These are phyloP conservation scores for Trematocara zebra DNA, from an alignment of 2,113 vertebrate genomes.

Conservation along the genomic window DNA sequence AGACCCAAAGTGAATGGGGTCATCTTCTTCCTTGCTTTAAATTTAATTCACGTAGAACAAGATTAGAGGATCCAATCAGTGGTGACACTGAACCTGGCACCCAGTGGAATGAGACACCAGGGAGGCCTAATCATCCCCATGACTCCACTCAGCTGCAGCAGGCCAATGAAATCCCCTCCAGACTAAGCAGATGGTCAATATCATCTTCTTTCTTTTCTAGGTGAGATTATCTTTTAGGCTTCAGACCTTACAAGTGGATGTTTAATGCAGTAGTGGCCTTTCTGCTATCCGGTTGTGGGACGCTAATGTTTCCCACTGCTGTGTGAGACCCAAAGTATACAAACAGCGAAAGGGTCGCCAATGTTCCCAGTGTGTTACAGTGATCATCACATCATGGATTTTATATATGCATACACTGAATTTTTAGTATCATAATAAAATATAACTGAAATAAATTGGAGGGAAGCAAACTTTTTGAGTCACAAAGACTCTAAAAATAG, in stretches of 20 bases:
- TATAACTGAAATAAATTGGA: not conserved
- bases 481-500: not conserved
- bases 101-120: slow-evolving; percentile 47
- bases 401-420: not conserved
- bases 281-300: not conserved
- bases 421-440: not conserved
- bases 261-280: not conserved
- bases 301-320: not conserved
- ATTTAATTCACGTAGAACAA: slow-evolving; percentile 59
- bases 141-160: not conserved
- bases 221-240: slow-evolving; percentile 50
- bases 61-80: slow-evolving; percentile 70
- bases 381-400: not conserved
- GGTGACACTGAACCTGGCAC: slow-evolving; percentile 60
- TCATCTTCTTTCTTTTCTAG: slow-evolving; percentile 54
- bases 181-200: slow-evolving; percentile 63
- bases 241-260: not conserved
- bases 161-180: slow-evolving; percentile 45
- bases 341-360: not conserved
- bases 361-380: not conserved
- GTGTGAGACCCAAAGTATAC: not conserved
- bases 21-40: slow-evolving; percentile 29
- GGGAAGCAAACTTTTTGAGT: not conserved
- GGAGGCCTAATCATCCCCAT: slow-evolving; percentile 52
- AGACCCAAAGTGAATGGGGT: slow-evolving; percentile 14